Evolutionary conservation across 2,888 invertebrate genomes (phyloP), one percentile per base, ranked within the genome.

Genomic region (Drosophila buzzatii): DNA sequence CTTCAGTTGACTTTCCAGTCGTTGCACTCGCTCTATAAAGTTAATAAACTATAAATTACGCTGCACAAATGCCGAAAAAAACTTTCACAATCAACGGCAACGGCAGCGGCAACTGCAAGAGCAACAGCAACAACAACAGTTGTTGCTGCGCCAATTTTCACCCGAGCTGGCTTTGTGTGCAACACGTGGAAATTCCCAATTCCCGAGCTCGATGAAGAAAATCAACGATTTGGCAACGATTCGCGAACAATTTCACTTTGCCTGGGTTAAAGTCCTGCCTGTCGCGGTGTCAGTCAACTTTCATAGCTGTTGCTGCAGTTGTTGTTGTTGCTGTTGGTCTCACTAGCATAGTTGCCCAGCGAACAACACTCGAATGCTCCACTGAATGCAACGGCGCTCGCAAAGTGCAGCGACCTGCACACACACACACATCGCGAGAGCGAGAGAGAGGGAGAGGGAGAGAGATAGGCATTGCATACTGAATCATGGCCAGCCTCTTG

Each of bases 241-340:
- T 80, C 77, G 62, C 69, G 23, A 85, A 73, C 76, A 91, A 83
- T 90, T 90, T 90, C 90, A 90, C 90, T 90, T 90, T 81, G 83
- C 74, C 66, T 85, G 79, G 89, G 89, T 85, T 90, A 90, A 90
- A 90, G 90, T 91, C 90, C 90, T 90, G 81, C 61, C 89, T 27
- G 66, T 71, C 79, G 74, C 56, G 71, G 88, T 90, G 91, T 91
- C 91, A 90, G 86, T 90, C 91, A 90, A 90, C 91, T 91, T 83
- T 86, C 82, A 76, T 70, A 72, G 73, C 65, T 41, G 41, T n/a
- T 35, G 71, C 23, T 51, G 39, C n/a, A n/a, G 0, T 39, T 39
- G 41, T 41, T 41, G 41, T 18, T 68, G 81, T 49, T 81, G 72
- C 70, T 79, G 66, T 55, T 72, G 53, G 75, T 81, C 86, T 86